Conservation (phyloP, 2,797 vertebrate genomes). For the Acrocephalus scirpaceus region DNA sequence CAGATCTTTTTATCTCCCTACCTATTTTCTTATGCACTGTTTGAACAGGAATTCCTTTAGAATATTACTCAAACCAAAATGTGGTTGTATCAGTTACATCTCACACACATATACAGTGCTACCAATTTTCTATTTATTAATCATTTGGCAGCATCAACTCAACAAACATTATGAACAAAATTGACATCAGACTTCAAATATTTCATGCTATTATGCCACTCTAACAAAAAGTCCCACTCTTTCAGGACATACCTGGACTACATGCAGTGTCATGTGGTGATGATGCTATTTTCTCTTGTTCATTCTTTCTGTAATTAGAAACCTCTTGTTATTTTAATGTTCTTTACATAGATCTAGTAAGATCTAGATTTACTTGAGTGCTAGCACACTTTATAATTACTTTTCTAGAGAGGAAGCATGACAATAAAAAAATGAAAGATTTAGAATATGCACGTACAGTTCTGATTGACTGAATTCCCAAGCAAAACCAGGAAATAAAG, state of each 20-base stretch:
- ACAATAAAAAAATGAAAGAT: neutral
- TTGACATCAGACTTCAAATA: neutral
- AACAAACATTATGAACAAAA: neutral
- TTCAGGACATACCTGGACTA: neutral
- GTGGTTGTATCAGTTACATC: neutral
- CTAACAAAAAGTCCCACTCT: neutral
- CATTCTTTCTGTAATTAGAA: neutral
- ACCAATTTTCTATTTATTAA: neutral
- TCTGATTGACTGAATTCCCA: neutral
- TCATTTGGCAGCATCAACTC: neutral
- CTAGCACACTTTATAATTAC: neutral
- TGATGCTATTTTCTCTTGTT: neutral
- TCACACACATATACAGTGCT: fast-evolving
- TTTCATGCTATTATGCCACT: neutral
- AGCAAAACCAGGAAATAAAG: neutral
- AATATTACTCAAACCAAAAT: neutral
- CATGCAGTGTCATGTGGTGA: neutral
- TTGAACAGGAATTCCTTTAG: neutral
- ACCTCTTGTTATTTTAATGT: neutral
- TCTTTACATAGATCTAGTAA: neutral
- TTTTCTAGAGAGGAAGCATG: neutral
- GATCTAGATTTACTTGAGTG: neutral
- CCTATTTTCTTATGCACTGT: neutral
- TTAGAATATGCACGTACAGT: neutral
- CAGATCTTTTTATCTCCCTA: neutral